These are phyloP conservation scores for Anguilla megastoma DNA, from an alignment of 2,797 vertebrate genomes.

Conservation along the genomic window DNA sequence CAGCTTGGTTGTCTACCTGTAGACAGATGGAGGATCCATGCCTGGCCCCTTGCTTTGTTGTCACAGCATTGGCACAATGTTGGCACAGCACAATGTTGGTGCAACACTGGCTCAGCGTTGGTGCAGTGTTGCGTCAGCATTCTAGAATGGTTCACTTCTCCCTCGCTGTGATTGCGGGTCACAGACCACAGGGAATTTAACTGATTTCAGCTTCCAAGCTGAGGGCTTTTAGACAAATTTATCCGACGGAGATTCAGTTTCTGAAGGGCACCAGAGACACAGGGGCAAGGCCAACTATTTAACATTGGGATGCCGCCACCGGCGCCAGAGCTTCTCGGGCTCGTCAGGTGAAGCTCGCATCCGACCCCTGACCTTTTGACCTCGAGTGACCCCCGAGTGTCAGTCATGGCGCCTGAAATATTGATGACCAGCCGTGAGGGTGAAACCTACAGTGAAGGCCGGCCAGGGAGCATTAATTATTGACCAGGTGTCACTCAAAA, in stretches of 20 bases:
- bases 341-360: background rate
- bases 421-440: conserved; percentile 35
- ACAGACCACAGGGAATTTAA: background rate
- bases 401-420: conserved; percentile 27
- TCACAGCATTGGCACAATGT: background rate
- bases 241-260: background rate
- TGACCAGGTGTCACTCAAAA: conserved; percentile 23
- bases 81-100: no score
- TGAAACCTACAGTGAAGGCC: conserved; percentile 22
- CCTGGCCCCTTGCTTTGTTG: background rate
- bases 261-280: background rate
- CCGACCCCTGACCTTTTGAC: conserved; percentile 32
- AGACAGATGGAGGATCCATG: conserved; percentile 10
- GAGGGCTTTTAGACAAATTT: background rate
- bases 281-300: background rate
- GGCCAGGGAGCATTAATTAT: conserved; percentile 39
- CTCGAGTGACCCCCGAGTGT: background rate
- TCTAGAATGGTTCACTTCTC: background rate
- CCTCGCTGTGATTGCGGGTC: background rate
- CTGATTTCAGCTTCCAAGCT: background rate
- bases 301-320: background rate
- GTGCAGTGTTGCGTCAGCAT: background rate
- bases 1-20: background rate
- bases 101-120: background rate
- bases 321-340: background rate